Evolutionary conservation across 2,113 vertebrate species (phyloP).

Genomic region (Gobiocypris rarus): DNA sequence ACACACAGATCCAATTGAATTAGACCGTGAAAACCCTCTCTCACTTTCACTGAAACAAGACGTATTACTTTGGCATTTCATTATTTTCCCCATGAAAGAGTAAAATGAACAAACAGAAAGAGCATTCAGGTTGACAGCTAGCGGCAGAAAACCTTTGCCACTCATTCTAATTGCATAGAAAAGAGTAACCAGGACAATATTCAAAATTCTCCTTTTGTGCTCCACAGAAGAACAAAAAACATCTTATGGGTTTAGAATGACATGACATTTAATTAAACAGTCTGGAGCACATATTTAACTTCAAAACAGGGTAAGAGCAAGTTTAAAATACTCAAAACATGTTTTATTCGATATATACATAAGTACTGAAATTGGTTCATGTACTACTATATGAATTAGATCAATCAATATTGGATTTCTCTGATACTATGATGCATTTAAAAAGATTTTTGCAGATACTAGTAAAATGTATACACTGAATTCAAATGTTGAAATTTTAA

Average conservation of each 20-base stretch:
- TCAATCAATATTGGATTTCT: no score
- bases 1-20: conserved; percentile 33
- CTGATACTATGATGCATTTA: no score
- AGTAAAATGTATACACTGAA: no score
- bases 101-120: conserved; percentile 6
- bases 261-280: no score
- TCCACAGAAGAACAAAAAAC: background rate
- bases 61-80: conserved; percentile 9
- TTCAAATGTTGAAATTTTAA: no score
- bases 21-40: conserved; percentile 24
- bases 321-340: no score
- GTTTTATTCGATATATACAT: no score
- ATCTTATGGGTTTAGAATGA: background rate
- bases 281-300: no score
- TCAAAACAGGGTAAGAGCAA: no score
- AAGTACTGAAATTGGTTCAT: no score
- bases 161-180: background rate
- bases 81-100: conserved; percentile 3
- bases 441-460: no score
- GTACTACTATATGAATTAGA: no score
- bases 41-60: conserved; percentile 11
- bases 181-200: background rate
- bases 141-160: background rate
- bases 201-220: background rate
- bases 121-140: background rate